Conservation (phyloP, 2,797 vertebrate genomes). For the Vipera ursinii region DNA sequence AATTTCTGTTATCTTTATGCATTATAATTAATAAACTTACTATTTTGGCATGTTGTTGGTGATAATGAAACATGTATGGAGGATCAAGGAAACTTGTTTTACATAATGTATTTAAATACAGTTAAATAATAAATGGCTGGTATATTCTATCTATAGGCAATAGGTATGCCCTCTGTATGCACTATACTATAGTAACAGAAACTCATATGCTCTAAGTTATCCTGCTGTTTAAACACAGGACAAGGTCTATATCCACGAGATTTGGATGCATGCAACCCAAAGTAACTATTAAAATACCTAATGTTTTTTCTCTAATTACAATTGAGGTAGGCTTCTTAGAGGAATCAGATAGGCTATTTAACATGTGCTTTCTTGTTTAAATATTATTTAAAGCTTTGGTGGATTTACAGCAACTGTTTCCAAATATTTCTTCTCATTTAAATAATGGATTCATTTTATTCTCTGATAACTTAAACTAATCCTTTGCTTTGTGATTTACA, state of each 20-base stretch:
- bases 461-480: slow-evolving; percentile 63
- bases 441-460: slow-evolving; percentile 69
- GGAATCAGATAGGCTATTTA: slow-evolving; percentile 59
- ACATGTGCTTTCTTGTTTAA: slow-evolving; percentile 50
- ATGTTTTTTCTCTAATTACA: slow-evolving; percentile 34
- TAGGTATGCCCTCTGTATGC: too few species aligned
- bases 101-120: neutral
- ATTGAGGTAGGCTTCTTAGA: slow-evolving; percentile 41
- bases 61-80: neutral
- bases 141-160: neutral
- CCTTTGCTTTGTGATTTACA: slow-evolving; percentile 64
- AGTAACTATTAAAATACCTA: slow-evolving; percentile 13
- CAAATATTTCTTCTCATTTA: slow-evolving; percentile 59
- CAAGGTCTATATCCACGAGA: too few species aligned
- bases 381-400: slow-evolving; percentile 59
- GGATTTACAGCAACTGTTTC: slow-evolving; percentile 59
- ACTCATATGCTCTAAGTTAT: neutral
- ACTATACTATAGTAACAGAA: neutral
- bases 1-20: neutral
- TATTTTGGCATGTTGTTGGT: neutral
- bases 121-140: neutral
- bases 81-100: neutral
- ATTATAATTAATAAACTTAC: neutral
- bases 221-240: neutral
- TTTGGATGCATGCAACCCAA: neutral